A percentile compares a stretch with the other conserved stretches of the same genome.
phyloP scores from a whole-genome alignment of 2,113 vertebrate species.

The Lophura nycthemera region DNA sequence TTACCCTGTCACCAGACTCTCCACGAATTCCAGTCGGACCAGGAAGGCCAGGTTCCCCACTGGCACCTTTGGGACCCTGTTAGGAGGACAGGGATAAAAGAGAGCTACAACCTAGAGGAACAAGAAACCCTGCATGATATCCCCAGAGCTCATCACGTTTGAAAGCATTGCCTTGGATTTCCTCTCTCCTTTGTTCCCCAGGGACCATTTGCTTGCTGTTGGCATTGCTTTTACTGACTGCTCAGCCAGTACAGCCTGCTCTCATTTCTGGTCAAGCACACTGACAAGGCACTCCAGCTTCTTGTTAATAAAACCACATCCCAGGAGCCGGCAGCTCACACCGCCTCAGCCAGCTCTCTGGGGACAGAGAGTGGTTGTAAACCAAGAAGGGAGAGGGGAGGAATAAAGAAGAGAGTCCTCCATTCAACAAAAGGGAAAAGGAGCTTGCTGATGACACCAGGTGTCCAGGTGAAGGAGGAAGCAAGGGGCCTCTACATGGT shows the following conservation, averaged over 20 bases:
- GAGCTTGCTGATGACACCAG: neutral
- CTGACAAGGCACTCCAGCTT: neutral
- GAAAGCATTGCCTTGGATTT: neutral
- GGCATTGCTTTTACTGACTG: neutral
- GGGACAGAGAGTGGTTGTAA: neutral
- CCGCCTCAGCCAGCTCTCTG: neutral
- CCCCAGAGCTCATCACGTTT: accelerated
- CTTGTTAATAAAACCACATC: too few species aligned
- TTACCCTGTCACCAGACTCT: slow-evolving; percentile 89
- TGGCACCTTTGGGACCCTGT: slow-evolving; percentile 88
- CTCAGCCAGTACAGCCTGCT: neutral
- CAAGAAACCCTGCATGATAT: neutral
- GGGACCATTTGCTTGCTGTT: neutral
- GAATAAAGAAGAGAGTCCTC: accelerated
- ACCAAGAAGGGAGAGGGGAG: neutral
- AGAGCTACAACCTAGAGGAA: neutral
- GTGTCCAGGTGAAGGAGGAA: neutral
- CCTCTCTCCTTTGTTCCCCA: neutral
- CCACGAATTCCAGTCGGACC: slow-evolving; percentile 95
- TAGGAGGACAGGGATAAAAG: neutral
- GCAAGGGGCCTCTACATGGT: accelerated
- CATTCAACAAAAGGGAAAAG: neutral
- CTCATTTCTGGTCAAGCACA: neutral
- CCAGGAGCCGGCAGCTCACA: accelerated
- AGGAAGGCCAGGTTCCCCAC: slow-evolving; percentile 90